A percentile compares a stretch with the other conserved stretches of the same genome.
Conservation (phyloP, 2,888 invertebrate species). For the Bruchidius siliquastri region DNA sequence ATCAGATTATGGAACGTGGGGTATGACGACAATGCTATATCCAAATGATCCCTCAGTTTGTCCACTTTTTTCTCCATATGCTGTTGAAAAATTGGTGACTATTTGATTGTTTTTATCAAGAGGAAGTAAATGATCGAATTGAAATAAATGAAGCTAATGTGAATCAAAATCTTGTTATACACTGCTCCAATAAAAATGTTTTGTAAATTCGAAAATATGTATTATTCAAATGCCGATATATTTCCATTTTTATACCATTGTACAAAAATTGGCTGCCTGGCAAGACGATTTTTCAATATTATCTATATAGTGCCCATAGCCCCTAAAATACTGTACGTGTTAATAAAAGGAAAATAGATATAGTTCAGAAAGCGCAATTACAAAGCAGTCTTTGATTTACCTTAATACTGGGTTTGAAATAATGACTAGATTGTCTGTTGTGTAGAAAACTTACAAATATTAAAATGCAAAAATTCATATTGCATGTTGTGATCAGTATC, state of each 20-base stretch:
- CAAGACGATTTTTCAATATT: neutral
- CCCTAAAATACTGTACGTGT: neutral
- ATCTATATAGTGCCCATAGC: neutral
- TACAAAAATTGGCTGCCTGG: neutral
- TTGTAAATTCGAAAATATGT: no score
- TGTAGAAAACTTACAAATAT: conserved; percentile 6
- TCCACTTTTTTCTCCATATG: no score
- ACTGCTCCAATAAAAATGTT: no score
- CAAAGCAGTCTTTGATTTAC: conserved; percentile 30
- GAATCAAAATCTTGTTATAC: no score
- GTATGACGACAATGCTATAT: no score
- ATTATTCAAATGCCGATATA: no score
- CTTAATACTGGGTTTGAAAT: conserved; percentile 25
- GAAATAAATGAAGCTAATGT: no score
- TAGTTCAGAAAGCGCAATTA: conserved; percentile 9
- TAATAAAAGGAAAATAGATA: neutral
- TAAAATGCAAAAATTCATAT: neutral
- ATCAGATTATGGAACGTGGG: neutral
- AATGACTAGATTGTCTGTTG: conserved; percentile 25
- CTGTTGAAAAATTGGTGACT: no score
- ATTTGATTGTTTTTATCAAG: no score
- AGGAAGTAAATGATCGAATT: no score
- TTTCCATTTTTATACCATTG: no score
- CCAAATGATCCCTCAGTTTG: no score
- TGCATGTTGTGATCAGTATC: neutral